Conservation (phyloP, 2,113 vertebrate genomes). For the Haemorhous mexicanus region DNA sequence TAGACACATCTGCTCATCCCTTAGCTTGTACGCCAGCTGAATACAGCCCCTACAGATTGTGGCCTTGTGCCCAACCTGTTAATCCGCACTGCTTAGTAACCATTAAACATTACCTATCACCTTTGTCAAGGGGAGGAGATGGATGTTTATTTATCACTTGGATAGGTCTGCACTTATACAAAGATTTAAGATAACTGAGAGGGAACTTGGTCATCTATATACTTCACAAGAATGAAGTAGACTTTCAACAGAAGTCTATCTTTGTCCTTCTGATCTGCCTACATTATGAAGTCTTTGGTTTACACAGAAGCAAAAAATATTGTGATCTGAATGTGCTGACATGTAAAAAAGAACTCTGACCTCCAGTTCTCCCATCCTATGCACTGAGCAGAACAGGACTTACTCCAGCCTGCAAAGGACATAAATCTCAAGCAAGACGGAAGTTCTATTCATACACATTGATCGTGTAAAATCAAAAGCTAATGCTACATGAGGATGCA, state of each 20-base stretch:
- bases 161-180: background rate
- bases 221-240: background rate
- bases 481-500: background rate
- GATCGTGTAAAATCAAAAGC: background rate
- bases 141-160: background rate
- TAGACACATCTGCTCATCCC: background rate
- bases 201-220: background rate
- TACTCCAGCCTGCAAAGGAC: background rate
- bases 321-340: background rate
- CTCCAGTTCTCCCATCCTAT: background rate
- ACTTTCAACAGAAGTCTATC: background rate
- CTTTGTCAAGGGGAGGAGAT: background rate
- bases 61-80: background rate
- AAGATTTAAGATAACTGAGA: background rate
- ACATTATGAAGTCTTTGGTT: background rate
- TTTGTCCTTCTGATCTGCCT: background rate
- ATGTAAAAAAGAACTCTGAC: slow-evolving; percentile 6
- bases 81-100: background rate
- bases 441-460: background rate
- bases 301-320: background rate
- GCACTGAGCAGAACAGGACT: background rate
- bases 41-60: background rate
- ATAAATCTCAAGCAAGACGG: background rate
- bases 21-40: background rate
- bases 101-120: background rate